Evolutionary conservation across 2,113 vertebrate genomes (phyloP), one percentile per base, ranked within the genome.

Genomic region (Rostratula benghalensis): DNA sequence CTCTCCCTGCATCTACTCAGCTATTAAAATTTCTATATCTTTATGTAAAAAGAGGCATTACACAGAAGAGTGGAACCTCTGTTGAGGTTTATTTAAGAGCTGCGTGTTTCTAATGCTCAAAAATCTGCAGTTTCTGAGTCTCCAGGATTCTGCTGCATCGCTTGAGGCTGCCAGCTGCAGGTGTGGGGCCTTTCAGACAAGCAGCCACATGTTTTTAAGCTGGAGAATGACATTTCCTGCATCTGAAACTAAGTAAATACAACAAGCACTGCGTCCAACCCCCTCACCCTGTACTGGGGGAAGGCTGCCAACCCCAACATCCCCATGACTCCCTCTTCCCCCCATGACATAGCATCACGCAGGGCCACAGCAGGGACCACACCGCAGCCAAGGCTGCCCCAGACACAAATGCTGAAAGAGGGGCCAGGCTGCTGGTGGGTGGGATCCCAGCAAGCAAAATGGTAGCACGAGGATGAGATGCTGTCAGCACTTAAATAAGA

Each of bases 241-340:
- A 81, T 35, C 21, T 46, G 61, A 76, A 89, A 68, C 13, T 1
- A 20, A 51, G 35, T 56, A 67, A 80, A 87, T 39, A 61, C 48
- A 30, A 23, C 43, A 43, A 75, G 48, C 25, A 10, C 12, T 27
- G 15, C 6, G 1, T 25, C 41, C 50, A 73, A 22, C 39, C 10
- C 22, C 7, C 45, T 68, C 31, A 63, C 9, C 4, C 50, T 2
- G 1, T 20, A 30, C 13, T 0, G 0, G 1, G 37, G 56, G 19
- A 93, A 94, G 51, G 51, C 76, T 88, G 90, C 88, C 90, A 92
- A 88, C 9, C 41, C 31, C 43, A 68, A 30, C 68, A 90, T 35
- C 85, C 71, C 88, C 77, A 71, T 37, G 82, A 87, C 37, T 64
- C 65, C 56, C 80, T 56, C 27, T 56, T 14, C 27, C 30, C 45